Evolutionary conservation across 2,797 vertebrate genomes (phyloP).

Genomic region (Prunella strophiata): DNA sequence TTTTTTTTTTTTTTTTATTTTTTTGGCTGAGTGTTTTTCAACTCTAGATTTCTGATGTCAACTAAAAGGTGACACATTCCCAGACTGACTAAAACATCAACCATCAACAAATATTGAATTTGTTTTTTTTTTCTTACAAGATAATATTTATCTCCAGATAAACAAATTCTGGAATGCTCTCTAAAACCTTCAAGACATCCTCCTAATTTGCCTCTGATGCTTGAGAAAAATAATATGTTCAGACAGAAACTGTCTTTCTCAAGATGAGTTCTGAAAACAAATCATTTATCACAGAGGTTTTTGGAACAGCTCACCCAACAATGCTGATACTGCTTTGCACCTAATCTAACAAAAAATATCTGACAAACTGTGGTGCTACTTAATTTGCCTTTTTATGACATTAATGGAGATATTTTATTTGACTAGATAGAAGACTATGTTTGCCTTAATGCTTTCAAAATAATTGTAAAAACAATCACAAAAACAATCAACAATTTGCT

Average conservation of each 20-base stretch:
- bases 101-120: background rate
- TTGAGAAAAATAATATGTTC: background rate
- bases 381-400: background rate
- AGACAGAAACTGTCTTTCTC: background rate
- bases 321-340: background rate
- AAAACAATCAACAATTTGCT: background rate
- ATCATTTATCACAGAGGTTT: background rate
- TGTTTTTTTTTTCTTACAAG: background rate
- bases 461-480: background rate
- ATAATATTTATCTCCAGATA: background rate
- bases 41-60: background rate
- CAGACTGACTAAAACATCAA: background rate
- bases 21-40: background rate
- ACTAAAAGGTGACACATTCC: background rate
- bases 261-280: background rate
- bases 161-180: background rate
- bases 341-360: background rate
- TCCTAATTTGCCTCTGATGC: background rate
- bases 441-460: background rate
- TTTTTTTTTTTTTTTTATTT: background rate
- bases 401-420: background rate
- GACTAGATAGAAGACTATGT: background rate
- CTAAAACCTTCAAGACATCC: background rate
- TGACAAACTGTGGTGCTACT: background rate
- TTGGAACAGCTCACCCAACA: background rate